phyloP scores from a whole-genome alignment of 2,797 vertebrate genomes.

The Crenichthys baileyi region DNA sequence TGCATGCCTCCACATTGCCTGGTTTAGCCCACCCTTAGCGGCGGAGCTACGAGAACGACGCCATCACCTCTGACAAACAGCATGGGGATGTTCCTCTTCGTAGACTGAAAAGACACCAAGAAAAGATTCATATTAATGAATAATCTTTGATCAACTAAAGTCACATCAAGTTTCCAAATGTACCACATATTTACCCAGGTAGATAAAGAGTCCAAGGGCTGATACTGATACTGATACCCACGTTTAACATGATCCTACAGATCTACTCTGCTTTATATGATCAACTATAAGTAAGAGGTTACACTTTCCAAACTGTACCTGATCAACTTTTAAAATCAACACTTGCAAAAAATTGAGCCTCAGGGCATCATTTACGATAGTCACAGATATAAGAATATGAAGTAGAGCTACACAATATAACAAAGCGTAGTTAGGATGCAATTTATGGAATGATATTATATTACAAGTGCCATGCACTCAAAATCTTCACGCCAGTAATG shows the following conservation, averaged over 20 bases:
- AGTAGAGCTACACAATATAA: not conserved
- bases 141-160: not conserved
- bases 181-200: not conserved
- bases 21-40: slow-evolving; percentile 90
- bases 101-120: slow-evolving; percentile 82
- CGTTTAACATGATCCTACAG: not conserved
- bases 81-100: slow-evolving; percentile 99
- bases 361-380: not conserved
- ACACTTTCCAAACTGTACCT: not conserved
- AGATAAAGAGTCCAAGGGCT: too few species aligned
- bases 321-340: not conserved
- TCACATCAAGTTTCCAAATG: not conserved
- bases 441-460: not conserved
- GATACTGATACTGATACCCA: not conserved
- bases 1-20: not conserved
- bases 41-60: slow-evolving; percentile 96
- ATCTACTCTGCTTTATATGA: not conserved
- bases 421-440: not conserved
- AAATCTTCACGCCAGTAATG: not conserved
- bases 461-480: not conserved
- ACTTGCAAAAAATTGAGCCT: not conserved
- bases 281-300: not conserved
- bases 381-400: not conserved
- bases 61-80: slow-evolving; percentile 97
- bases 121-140: not conserved